These are phyloP conservation scores for Stenodera caucasica DNA, from an alignment of 2,888 invertebrate species.

Conservation along the genomic window DNA sequence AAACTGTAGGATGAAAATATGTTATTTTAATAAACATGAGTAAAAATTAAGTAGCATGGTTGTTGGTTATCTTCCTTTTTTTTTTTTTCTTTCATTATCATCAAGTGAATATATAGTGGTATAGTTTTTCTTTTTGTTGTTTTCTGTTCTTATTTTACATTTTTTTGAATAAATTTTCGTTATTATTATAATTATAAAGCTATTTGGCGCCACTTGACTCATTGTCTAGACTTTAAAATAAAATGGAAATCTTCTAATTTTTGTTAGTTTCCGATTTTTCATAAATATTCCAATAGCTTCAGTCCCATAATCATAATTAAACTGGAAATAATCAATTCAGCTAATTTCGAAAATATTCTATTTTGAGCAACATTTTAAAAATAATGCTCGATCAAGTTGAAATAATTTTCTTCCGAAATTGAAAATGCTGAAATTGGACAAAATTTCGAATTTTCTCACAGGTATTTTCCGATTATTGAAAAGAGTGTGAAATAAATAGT, in stretches of 20 bases:
- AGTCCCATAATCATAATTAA: no score
- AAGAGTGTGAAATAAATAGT: no score
- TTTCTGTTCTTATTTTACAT: background rate
- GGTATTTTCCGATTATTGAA: no score
- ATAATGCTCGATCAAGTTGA: no score
- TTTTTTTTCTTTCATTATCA: slow-evolving; percentile 12
- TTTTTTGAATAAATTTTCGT: slow-evolving; percentile 2
- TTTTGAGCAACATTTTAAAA: no score
- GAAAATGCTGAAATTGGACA: no score
- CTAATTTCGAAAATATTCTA: no score
- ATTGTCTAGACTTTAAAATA: slow-evolving; percentile 17
- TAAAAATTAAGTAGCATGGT: slow-evolving; percentile 36
- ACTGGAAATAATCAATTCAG: no score
- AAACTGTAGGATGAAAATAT: slow-evolving; percentile 30
- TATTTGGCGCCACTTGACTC: slow-evolving; percentile 13
- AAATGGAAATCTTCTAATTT: slow-evolving; percentile 22
- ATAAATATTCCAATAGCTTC: background rate
- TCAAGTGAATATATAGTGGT: background rate
- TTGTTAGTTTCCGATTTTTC: slow-evolving; percentile 10
- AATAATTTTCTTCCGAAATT: no score
- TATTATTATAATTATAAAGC: background rate
- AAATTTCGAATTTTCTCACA: no score
- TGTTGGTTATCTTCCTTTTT: slow-evolving; percentile 33
- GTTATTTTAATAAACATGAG: slow-evolving; percentile 43
- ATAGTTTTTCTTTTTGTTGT: background rate